Evolutionary conservation across 37 sponge, comb jelly and placozoan genomes (phyloP).

Genomic region (Hexactinellida sp.): DNA sequence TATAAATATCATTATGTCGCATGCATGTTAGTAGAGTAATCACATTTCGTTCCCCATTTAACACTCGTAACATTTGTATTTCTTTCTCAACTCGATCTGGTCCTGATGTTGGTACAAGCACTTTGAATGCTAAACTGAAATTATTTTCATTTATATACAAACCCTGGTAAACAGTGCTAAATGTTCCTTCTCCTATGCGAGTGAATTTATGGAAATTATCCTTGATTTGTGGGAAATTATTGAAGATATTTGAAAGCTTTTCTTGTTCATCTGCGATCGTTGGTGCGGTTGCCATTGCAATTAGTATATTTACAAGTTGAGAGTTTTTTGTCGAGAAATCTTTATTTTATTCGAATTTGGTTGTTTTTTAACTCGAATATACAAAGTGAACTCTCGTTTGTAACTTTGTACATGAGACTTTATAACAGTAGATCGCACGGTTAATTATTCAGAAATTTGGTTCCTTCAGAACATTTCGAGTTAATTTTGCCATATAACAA

Average conservation of each 20-base stretch:
- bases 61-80: slow-evolving; percentile 46
- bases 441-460: too few species aligned
- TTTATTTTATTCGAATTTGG: background rate
- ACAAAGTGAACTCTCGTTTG: too few species aligned
- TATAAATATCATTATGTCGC: slow-evolving; percentile 60
- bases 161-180: background rate
- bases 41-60: slow-evolving; percentile 55
- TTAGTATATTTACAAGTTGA: too few species aligned
- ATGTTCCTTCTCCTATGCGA: background rate
- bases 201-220: slow-evolving; percentile 3
- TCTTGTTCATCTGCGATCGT: background rate
- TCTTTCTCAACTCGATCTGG: slow-evolving; percentile 76
- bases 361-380: background rate
- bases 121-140: slow-evolving; percentile 71
- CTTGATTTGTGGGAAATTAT: background rate
- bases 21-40: slow-evolving; percentile 49
- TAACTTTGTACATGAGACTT: too few species aligned
- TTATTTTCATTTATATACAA: slow-evolving; percentile 13
- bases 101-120: slow-evolving; percentile 77
- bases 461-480: too few species aligned
- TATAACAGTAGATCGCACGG: too few species aligned
- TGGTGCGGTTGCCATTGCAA: background rate
- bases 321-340: background rate
- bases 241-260: background rate
- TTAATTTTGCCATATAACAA: too few species aligned